Conservation (phyloP, 1,140 invertebrate species). For the Listronotus oregonensis region DNA sequence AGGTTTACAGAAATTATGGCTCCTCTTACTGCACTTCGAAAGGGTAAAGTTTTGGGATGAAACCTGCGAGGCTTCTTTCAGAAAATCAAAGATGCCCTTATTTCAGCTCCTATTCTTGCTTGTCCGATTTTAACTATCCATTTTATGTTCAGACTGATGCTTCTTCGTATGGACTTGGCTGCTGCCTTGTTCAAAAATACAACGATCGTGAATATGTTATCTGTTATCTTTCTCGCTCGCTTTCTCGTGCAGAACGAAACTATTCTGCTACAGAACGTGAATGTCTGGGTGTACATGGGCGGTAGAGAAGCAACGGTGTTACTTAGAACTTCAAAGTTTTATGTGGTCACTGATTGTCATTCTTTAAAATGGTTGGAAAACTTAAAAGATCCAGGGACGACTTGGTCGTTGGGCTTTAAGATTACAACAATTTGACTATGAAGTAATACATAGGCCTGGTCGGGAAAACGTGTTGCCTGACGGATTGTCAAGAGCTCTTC, state of each 20-base stretch:
- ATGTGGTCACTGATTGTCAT: constrained; percentile 58
- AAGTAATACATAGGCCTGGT: constrained; percentile 55
- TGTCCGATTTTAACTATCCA: constrained; percentile 39
- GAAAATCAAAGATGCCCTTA: no score
- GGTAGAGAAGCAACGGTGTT: constrained; percentile 55
- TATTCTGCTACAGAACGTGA: constrained; percentile 59
- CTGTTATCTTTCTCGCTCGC: constrained; percentile 18
- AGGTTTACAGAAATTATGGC: no score
- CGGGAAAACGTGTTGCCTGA: constrained; percentile 19
- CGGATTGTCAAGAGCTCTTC: not conserved
- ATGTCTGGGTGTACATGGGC: constrained; percentile 56
- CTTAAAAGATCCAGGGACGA: constrained; percentile 54
- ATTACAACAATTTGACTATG: constrained; percentile 55
- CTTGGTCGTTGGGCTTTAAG: constrained; percentile 56
- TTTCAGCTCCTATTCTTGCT: no score
- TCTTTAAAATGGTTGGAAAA: constrained; percentile 56
- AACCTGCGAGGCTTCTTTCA: no score
- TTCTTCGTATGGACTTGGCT: constrained; percentile 34
- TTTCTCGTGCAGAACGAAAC: constrained; percentile 51
- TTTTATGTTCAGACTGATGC: constrained; percentile 47
- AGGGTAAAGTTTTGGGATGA: no score
- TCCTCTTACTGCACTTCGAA: no score
- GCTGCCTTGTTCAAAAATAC: constrained; percentile 32
- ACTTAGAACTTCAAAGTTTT: constrained; percentile 56
- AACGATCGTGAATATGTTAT: constrained; percentile 20